Percentiles rank a stretch among this genome's conserved stretches.
Evolutionary conservation across 2,888 invertebrate species (phyloP).

Genomic region (Ceramica pisi): DNA sequence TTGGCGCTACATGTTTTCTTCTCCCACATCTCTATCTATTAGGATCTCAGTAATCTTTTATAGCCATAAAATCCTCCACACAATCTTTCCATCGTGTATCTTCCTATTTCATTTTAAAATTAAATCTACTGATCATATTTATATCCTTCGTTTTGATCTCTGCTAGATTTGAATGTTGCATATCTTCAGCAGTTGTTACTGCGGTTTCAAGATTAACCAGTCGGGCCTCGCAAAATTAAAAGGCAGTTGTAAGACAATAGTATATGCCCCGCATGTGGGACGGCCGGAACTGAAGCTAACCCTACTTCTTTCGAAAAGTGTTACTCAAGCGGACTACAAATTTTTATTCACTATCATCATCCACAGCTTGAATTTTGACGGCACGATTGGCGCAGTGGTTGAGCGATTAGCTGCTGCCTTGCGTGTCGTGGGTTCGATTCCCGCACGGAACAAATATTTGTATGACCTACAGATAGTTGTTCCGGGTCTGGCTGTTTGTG

Average conservation of each 20-base stretch:
- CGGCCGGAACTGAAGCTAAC: too few species aligned
- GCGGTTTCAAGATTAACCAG: too few species aligned
- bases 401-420: too few species aligned
- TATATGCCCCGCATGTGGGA: too few species aligned
- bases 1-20: not conserved
- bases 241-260: too few species aligned
- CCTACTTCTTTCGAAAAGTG: not conserved
- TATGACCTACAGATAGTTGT: too few species aligned
- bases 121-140: not conserved
- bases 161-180: not conserved
- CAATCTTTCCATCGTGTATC: not conserved
- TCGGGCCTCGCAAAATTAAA: too few species aligned
- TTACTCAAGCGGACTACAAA: not conserved
- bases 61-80: not conserved
- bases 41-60: not conserved
- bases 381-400: too few species aligned
- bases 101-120: not conserved
- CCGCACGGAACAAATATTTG: too few species aligned
- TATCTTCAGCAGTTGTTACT: not conserved
- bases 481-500: too few species aligned
- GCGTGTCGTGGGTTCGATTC: too few species aligned
- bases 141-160: not conserved
- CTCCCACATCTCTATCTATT: not conserved
- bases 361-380: too few species aligned
- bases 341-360: not conserved